phyloP scores from a whole-genome alignment of 2,888 invertebrate genomes.

The Chrysolina oricalcia region DNA sequence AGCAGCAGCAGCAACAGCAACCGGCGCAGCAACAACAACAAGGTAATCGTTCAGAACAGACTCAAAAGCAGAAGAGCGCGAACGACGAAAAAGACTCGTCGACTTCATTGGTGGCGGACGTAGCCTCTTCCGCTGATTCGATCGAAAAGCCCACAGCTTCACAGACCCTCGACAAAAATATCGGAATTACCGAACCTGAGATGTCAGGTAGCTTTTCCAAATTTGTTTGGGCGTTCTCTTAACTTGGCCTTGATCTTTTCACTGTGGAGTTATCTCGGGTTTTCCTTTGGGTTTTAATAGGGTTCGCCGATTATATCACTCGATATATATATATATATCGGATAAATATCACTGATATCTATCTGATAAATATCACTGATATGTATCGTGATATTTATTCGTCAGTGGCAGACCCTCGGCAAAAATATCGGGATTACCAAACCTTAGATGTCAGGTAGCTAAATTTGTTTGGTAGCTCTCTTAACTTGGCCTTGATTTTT shows the following conservation, averaged over 20 bases:
- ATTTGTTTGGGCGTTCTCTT: slow-evolving; percentile 24
- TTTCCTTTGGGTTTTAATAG: not conserved
- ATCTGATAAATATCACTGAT: too few species aligned
- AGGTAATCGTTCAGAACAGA: slow-evolving; percentile 76
- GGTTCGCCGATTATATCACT: too few species aligned
- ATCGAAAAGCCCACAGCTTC: not conserved
- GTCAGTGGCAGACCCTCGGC: too few species aligned
- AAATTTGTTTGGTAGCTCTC: slow-evolving; percentile 20
- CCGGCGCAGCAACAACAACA: slow-evolving; percentile 48
- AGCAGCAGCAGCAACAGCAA: slow-evolving; percentile 35
- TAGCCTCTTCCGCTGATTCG: not conserved
- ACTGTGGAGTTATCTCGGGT: not conserved
- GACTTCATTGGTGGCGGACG: not conserved
- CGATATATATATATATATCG: too few species aligned
- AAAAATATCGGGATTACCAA: slow-evolving; percentile 38
- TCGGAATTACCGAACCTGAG: slow-evolving; percentile 47
- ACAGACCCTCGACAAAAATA: slow-evolving; percentile 18
- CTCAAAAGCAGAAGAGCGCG: slow-evolving; percentile 45
- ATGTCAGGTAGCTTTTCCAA: slow-evolving; percentile 49
- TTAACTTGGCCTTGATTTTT: not conserved
- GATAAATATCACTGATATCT: too few species aligned
- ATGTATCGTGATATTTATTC: too few species aligned
- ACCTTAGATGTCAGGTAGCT: slow-evolving; percentile 53
- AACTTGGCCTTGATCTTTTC: not conserved
- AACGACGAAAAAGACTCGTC: slow-evolving; percentile 12